Evolutionary conservation across 1,140 invertebrate species (phyloP), one percentile per base, ranked within the genome.

Genomic region (Polyergus mexicanus): DNA sequence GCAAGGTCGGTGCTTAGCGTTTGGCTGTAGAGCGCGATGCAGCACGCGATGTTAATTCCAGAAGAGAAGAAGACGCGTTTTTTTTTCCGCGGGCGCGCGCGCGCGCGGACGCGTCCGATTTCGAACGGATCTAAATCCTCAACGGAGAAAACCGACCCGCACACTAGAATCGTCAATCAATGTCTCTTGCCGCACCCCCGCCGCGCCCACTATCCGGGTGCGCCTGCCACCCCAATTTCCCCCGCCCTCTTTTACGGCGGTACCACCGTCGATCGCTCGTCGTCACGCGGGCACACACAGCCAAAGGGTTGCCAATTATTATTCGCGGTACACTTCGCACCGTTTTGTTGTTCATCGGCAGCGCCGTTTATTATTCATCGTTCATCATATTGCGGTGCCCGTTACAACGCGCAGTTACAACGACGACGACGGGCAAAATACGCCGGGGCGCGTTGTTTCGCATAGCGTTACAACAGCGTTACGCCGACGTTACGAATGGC

Each of bases 331-430:
- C 86, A 92, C 85, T 92, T 90, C 80, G 87, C 91, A 85, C 69
- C 89, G 88, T 92, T 93, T 92, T 91, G 89, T 93, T 92, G 92
- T 92, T 92, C 91, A 93, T 94, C 89, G 92, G 90, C 84, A 81
- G n/a, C 25, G 87, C 87, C 91, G 87, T 93, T 93, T 92, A 93
- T 93, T 93, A 93, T 93, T 94, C 93, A 93, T 93, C 91, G 91
- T 91, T 92, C 90, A 92, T 92, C 92, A 90, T 92, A 90, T 90
- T 89, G 87, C 74, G 90, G 89, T 78, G 84, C 60, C 78, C 86
- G 88, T 88, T 88, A 84, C 89, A 90, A 83, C 68, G 78, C 68
- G 66, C 86, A 88, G 91, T 91, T 90, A 88, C 90, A 90, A 89
- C 85, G n/a, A 88, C 69, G 77, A 89, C 54, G 85, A 75, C 80